phyloP scores from a whole-genome alignment of 2,797 vertebrate genomes.

The Naso thynnoides region DNA sequence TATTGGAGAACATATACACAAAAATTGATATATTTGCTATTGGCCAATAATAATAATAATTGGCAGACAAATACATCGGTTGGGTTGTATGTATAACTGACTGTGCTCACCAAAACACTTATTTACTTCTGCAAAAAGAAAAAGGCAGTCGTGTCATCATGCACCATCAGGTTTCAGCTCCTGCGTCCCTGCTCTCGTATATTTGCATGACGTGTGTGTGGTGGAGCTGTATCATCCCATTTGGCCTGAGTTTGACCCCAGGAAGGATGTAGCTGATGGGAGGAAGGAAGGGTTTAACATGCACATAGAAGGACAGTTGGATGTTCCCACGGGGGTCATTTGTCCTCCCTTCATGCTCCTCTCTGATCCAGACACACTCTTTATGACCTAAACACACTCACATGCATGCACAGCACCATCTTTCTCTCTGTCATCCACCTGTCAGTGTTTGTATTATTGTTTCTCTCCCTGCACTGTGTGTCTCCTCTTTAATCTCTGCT shows the following conservation, averaged over 20 bases:
- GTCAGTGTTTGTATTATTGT: constrained; percentile 1
- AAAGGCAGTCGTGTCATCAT: neutral
- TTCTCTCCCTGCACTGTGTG: constrained; percentile 6
- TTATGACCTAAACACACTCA: constrained; percentile 13
- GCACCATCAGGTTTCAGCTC: neutral
- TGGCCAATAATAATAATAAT: no score
- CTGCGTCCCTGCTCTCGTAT: constrained; percentile 1
- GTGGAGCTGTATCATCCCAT: constrained; percentile 33
- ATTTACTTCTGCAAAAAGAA: no score
- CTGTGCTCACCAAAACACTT: no score
- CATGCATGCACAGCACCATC: constrained; percentile 5
- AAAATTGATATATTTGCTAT: no score
- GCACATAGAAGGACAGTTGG: constrained; percentile 46
- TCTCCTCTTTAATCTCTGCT: constrained; percentile 42
- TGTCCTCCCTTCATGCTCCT: constrained; percentile 24
- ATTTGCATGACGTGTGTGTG: neutral
- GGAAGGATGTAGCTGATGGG: constrained; percentile 68
- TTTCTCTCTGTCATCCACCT: neutral
- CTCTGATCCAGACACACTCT: constrained; percentile 34
- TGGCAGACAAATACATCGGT: no score
- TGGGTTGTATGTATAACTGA: no score
- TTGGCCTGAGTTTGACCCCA: constrained; percentile 66
- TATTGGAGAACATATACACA: no score
- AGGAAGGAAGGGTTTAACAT: constrained; percentile 61
- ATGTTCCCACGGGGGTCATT: constrained; percentile 49